A percentile compares a stretch with the other conserved stretches of the same genome.
Conservation (phyloP, 2,113 vertebrate genomes). For the Nematolebias whitei region DNA sequence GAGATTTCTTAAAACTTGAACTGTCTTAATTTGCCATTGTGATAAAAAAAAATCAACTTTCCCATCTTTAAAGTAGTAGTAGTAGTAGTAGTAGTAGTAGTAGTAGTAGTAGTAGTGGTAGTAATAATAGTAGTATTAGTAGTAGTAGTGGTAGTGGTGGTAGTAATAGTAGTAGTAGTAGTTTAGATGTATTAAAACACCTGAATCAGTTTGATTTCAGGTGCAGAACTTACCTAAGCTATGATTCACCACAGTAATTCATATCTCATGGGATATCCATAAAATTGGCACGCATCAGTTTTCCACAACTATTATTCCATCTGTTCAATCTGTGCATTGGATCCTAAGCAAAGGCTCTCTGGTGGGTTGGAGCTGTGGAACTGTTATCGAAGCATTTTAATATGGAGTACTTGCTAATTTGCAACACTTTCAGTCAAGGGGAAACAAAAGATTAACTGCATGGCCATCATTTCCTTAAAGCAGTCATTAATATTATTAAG, state of each 20-base stretch:
- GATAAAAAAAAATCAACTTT: too few relatives aligned
- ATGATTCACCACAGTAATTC: slow-evolving; percentile 39
- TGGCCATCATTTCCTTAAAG: slow-evolving; percentile 66
- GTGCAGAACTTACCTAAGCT: slow-evolving; percentile 49
- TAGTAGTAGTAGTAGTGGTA: too few relatives aligned
- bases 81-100: too few relatives aligned
- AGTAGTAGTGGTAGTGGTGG: too few relatives aligned
- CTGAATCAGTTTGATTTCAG: slow-evolving; percentile 56
- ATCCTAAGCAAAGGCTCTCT: slow-evolving; percentile 37
- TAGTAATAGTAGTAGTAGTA: too few relatives aligned
- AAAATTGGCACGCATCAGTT: slow-evolving; percentile 58
- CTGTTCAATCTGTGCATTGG: slow-evolving; percentile 55
- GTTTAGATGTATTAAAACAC: too few relatives aligned
- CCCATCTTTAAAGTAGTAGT: too few relatives aligned
- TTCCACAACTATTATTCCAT: slow-evolving; percentile 54
- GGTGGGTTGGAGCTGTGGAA: slow-evolving; percentile 58
- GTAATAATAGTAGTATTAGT: too few relatives aligned
- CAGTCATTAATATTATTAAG: slow-evolving; percentile 58
- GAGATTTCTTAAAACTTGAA: too few relatives aligned
- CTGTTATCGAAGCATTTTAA: slow-evolving; percentile 72
- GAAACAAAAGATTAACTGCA: slow-evolving; percentile 64
- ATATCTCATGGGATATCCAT: slow-evolving; percentile 59
- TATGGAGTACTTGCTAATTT: slow-evolving; percentile 60
- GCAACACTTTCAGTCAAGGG: slow-evolving; percentile 66
- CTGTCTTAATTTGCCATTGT: too few relatives aligned